Evolutionary conservation across 2,888 invertebrate species (phyloP).

Genomic region (Piscicola geometra): DNA sequence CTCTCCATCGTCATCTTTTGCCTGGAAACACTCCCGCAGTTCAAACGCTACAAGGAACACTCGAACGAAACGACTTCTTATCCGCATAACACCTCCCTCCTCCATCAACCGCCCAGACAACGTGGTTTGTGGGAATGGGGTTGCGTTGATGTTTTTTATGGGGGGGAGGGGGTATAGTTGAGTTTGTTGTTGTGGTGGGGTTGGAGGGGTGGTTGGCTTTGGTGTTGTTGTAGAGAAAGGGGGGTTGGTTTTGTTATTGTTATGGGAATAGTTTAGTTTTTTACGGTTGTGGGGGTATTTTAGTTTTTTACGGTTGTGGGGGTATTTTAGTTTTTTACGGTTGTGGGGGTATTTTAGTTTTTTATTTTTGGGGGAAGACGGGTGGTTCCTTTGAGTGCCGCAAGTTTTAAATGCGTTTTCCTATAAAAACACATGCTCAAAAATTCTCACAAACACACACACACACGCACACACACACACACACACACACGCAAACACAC

Average conservation of each 20-base stretch:
- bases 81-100: background rate
- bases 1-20: slow-evolving; percentile 99
- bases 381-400: no score
- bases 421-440: slow-evolving; percentile 22
- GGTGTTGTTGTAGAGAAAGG: no score
- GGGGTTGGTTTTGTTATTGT: no score
- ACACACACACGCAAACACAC: slow-evolving; percentile 30
- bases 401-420: no score
- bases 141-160: background rate
- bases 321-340: no score
- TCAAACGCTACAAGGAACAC: slow-evolving; percentile 84
- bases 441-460: slow-evolving; percentile 25
- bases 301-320: no score
- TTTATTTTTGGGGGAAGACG: no score
- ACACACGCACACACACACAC: slow-evolving; percentile 32
- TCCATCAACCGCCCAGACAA: background rate
- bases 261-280: no score
- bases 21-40: slow-evolving; percentile 96
- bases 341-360: no score
- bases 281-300: no score
- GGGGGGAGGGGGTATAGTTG: background rate
- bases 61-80: slow-evolving; percentile 46
- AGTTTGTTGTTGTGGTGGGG: no score
- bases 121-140: background rate
- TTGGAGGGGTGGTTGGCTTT: no score